These are phyloP conservation scores for Platerodrilus igneus DNA, from an alignment of 2,888 invertebrate genomes.

Conservation along the genomic window DNA sequence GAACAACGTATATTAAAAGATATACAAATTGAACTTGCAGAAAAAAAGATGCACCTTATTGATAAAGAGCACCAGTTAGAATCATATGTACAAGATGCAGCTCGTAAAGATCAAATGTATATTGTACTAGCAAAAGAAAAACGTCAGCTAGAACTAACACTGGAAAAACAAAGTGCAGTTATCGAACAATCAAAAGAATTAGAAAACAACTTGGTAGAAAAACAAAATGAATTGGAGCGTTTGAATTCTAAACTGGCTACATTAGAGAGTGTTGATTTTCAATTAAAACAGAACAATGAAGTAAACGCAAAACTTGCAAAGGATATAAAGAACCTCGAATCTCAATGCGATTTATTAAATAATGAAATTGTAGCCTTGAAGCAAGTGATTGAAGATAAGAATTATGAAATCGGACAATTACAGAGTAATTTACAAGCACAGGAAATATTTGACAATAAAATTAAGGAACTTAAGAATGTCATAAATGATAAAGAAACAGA, in stretches of 20 bases:
- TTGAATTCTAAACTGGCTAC: constrained; percentile 47
- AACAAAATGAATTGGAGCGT: constrained; percentile 50
- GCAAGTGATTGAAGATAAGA: constrained; percentile 28
- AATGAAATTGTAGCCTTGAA: constrained; percentile 17
- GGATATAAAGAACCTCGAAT: constrained; percentile 35
- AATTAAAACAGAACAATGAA: constrained; percentile 27
- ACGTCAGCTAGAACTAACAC: constrained; percentile 52
- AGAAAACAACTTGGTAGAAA: constrained; percentile 53
- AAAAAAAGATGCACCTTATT: constrained; percentile 53
- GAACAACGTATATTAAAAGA: constrained; percentile 54
- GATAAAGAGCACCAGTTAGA: constrained; percentile 54
- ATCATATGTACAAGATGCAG: constrained; percentile 54
- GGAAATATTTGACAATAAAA: constrained; percentile 43
- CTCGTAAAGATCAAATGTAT: constrained; percentile 56
- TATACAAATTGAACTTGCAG: constrained; percentile 54
- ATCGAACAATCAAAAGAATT: constrained; percentile 49
- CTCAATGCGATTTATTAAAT: constrained; percentile 26
- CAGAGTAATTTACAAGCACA: constrained; percentile 26
- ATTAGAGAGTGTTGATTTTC: constrained; percentile 24
- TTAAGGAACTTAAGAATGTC: constrained; percentile 37
- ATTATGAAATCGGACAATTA: constrained; percentile 37
- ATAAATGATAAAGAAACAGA: constrained; percentile 51
- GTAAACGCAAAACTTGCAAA: constrained; percentile 37
- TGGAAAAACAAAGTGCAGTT: constrained; percentile 51
- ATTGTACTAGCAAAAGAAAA: constrained; percentile 56